Evolutionary conservation across 2,797 vertebrate genomes (phyloP).

Genomic region (Arnoldichthys spilopterus): DNA sequence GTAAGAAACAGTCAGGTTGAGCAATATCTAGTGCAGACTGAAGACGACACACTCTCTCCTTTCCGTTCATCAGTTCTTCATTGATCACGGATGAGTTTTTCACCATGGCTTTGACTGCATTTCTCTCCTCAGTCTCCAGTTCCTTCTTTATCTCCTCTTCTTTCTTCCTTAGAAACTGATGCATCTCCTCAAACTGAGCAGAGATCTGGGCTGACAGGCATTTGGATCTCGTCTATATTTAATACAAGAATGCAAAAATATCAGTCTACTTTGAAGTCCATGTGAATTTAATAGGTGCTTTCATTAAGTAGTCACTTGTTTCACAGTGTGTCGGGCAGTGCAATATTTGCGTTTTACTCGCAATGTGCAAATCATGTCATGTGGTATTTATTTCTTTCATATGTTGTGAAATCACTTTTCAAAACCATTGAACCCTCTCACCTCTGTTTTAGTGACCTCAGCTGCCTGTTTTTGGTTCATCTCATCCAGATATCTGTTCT

Average conservation of each 20-base stretch:
- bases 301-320: too few relatives aligned
- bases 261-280: too few relatives aligned
- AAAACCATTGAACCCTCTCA: not conserved
- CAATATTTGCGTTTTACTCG: too few relatives aligned
- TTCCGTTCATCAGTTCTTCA: conserved; percentile 13
- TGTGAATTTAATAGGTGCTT: too few relatives aligned
- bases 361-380: not conserved
- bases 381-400: not conserved
- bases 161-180: conserved; percentile 44
- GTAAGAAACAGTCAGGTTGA: conserved; percentile 35
- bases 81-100: conserved; percentile 20
- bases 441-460: conserved; percentile 57
- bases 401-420: not conserved
- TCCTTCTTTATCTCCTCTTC: conserved; percentile 44
- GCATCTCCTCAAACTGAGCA: conserved; percentile 44
- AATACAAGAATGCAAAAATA: not conserved
- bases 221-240: conserved; percentile 16
- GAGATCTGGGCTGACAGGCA: conserved; percentile 31
- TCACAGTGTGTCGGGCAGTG: too few relatives aligned
- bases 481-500: conserved; percentile 38
- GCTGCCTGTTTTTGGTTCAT: conserved; percentile 44
- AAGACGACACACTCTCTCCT: conserved; percentile 2
- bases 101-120: conserved; percentile 14
- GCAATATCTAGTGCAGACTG: conserved; percentile 24
- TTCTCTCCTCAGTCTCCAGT: conserved; percentile 9